A percentile compares a stretch with the other conserved stretches of the same genome.
Conservation (phyloP, 1,140 invertebrate genomes). For the Latrodectus geometricus region DNA sequence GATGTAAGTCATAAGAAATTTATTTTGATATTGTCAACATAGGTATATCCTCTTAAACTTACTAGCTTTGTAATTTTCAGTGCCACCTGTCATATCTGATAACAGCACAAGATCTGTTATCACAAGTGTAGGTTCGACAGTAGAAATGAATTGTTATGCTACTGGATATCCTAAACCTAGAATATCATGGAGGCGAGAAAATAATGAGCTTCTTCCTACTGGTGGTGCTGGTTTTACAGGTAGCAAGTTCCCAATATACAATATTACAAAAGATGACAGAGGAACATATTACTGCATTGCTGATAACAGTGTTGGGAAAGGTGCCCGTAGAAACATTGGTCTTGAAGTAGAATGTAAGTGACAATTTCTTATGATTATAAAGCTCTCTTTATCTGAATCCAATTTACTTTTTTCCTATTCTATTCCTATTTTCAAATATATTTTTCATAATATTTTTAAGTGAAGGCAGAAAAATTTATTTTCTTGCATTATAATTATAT, state of each 20-base stretch:
- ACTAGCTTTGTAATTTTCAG: slow-evolving; percentile 39
- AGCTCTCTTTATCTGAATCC: slow-evolving; percentile 28
- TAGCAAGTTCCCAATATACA: slow-evolving; percentile 82
- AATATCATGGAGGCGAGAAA: slow-evolving; percentile 91
- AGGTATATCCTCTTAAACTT: neutral
- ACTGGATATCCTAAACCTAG: slow-evolving; percentile 83
- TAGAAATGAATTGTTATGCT: slow-evolving; percentile 88
- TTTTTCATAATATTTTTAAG: no score
- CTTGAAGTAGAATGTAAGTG: slow-evolving; percentile 80
- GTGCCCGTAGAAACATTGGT: slow-evolving; percentile 85
- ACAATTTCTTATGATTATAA: slow-evolving; percentile 21
- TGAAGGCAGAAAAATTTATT: no score
- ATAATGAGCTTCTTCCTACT: slow-evolving; percentile 90
- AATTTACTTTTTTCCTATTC: no score
- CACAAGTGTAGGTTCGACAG: slow-evolving; percentile 82
- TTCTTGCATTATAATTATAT: no score
- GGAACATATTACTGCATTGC: slow-evolving; percentile 95
- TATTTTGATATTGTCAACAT: neutral
- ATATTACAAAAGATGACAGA: slow-evolving; percentile 83
- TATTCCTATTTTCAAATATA: no score
- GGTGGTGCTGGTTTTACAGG: slow-evolving; percentile 73
- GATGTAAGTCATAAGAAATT: slow-evolving; percentile 67
- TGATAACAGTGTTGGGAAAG: slow-evolving; percentile 84
- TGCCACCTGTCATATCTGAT: slow-evolving; percentile 89
- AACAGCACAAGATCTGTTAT: slow-evolving; percentile 90